These are phyloP conservation scores for Dreissena polymorpha DNA, from an alignment of 1,140 invertebrate genomes.

Conservation along the genomic window DNA sequence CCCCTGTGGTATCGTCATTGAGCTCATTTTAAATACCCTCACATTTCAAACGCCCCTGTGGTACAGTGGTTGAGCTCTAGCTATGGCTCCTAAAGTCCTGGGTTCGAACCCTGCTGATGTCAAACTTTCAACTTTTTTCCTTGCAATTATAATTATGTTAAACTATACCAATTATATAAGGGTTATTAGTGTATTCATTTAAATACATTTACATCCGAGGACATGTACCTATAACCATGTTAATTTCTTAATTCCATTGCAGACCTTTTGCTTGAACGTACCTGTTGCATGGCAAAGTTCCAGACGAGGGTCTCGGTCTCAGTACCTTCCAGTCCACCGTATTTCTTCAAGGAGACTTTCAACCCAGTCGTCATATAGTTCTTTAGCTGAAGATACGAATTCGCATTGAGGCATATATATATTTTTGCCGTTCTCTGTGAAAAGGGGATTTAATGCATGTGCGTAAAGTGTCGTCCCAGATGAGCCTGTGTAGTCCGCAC, in stretches of 20 bases:
- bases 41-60: too few species aligned
- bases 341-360: constrained; percentile 19
- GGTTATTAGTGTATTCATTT: too few species aligned
- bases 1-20: too few species aligned
- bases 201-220: too few species aligned
- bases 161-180: too few species aligned
- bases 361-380: not conserved
- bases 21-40: too few species aligned
- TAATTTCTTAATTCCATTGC: not conserved
- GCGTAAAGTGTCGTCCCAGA: not conserved
- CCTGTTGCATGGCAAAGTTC: constrained; percentile 27
- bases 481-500: not conserved
- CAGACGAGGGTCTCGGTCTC: constrained; percentile 5
- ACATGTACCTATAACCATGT: too few species aligned
- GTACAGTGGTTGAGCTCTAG: too few species aligned
- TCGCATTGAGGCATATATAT: not conserved
- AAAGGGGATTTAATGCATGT: not conserved
- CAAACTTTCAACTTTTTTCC: too few species aligned
- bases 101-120: too few species aligned
- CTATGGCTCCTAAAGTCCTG: too few species aligned
- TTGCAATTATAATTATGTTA: too few species aligned
- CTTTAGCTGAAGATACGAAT: constrained; percentile 16
- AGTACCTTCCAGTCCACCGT: constrained; percentile 11
- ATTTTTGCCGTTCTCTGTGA: not conserved
- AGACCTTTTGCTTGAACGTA: not conserved